Evolutionary conservation across 2,888 invertebrate species (phyloP), one percentile per base, ranked within the genome.

Genomic region (Archaeoteleia sp.): DNA sequence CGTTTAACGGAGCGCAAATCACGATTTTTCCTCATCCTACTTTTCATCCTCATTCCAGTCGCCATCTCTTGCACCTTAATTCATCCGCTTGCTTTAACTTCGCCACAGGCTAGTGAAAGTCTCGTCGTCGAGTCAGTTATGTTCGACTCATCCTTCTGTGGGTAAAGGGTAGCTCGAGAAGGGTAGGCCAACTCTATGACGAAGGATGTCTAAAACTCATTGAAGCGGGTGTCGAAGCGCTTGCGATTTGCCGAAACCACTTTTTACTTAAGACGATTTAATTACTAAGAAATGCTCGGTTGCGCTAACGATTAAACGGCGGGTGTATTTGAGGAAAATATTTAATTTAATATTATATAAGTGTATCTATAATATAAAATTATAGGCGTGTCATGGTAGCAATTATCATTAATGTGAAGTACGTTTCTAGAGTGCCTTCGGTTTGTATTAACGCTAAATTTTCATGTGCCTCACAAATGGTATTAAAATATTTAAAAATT

Each of bases 1-100:
- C 74, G 72, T 74, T 78, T 78, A 78, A 78, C 79, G 74, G 74
- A 72, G 74, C 74, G 73, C 70, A 54, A 65, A 76, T 76, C 73
- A 71, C 70, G 71, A 78, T 74, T 69, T 74, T 46, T 40, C 40
- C 54, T 54, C 66, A 51, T 45, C 45, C 60, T 45, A 43, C 60
- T 54, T 49, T 54, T 61, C 57, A 14, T 58, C 60, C 51, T 34
- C 57, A 43, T 42, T 61, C 25, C 53, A 37, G 61, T 53, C 39
- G 32, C 43, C 61, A 46, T 63, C 25, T 55, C 37, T 45, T 46
- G 48, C 51, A 37, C 17, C 27, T 29, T 48, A 49, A 49, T 48
- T 48, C 34, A 48, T 51, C 43, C 27, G 8, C 10, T 29, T 46
- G 48, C 46, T 58, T 58, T 23, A 51, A 39, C 37, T 43, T 60